Conservation (phyloP, 2,797 vertebrate species). For the Hapalemur alaotrensis region DNA sequence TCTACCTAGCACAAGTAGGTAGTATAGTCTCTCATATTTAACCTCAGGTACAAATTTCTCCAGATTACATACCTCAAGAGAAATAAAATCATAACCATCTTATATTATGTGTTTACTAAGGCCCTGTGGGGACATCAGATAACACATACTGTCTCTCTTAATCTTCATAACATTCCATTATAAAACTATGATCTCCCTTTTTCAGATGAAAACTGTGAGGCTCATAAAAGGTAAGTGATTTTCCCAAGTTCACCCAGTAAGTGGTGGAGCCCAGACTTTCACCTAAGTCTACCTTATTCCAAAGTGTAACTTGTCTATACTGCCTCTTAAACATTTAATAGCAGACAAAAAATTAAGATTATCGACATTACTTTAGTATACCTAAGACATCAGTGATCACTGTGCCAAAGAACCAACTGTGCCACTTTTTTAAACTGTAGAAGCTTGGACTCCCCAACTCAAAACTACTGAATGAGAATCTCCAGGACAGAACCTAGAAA, state of each 20-base stretch:
- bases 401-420: not conserved
- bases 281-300: not conserved
- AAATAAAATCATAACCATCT: not conserved
- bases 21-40: not conserved
- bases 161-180: not conserved
- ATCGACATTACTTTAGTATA: not conserved
- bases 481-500: not conserved
- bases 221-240: not conserved
- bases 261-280: not conserved
- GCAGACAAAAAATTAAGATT: not conserved
- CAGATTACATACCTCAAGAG: not conserved
- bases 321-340: not conserved
- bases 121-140: not conserved
- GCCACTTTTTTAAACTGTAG: not conserved
- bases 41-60: not conserved
- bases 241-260: not conserved
- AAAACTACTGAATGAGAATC: not conserved
- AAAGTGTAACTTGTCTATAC: not conserved
- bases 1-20: not conserved
- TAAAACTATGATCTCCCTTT: not conserved
- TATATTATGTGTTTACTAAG: not conserved
- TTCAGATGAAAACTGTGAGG: not conserved
- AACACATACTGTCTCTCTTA: not conserved
- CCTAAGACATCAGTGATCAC: not conserved
- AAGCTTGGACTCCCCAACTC: not conserved